These are phyloP conservation scores for Phlogophora meticulosa DNA, from an alignment of 2,888 invertebrate species.

Conservation along the genomic window DNA sequence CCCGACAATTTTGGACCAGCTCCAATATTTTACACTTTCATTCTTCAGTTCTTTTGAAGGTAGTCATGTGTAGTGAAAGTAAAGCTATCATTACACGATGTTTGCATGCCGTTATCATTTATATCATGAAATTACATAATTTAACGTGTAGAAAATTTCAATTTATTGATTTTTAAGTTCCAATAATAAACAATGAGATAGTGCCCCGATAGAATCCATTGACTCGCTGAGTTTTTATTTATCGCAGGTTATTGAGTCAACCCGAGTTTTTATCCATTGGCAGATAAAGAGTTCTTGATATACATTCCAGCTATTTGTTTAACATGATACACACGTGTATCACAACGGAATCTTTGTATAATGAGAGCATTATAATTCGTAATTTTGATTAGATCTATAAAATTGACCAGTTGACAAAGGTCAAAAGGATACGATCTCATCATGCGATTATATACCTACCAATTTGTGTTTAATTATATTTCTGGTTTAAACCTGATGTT, in stretches of 20 bases:
- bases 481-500: background rate
- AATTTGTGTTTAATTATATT: conserved; percentile 15
- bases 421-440: conserved; percentile 40
- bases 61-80: conserved; percentile 61
- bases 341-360: conserved; percentile 40
- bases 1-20: conserved; percentile 82
- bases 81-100: conserved; percentile 49
- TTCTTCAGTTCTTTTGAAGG: conserved; percentile 76
- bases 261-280: conserved; percentile 75
- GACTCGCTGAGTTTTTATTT: conserved; percentile 78
- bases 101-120: conserved; percentile 39
- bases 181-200: conserved; percentile 78
- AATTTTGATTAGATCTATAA: conserved; percentile 37
- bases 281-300: conserved; percentile 80
- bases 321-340: conserved; percentile 54
- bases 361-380: conserved; percentile 33
- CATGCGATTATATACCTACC: conserved; percentile 1
- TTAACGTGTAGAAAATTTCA: conserved; percentile 61
- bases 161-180: conserved; percentile 65
- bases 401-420: conserved; percentile 18
- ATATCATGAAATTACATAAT: conserved; percentile 72
- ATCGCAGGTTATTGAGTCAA: conserved; percentile 89
- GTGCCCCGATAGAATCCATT: conserved; percentile 78
- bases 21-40: conserved; percentile 87
- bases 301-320: conserved; percentile 53